Conservation (phyloP, 2,797 vertebrate genomes). For the Garrulus glandarius region DNA sequence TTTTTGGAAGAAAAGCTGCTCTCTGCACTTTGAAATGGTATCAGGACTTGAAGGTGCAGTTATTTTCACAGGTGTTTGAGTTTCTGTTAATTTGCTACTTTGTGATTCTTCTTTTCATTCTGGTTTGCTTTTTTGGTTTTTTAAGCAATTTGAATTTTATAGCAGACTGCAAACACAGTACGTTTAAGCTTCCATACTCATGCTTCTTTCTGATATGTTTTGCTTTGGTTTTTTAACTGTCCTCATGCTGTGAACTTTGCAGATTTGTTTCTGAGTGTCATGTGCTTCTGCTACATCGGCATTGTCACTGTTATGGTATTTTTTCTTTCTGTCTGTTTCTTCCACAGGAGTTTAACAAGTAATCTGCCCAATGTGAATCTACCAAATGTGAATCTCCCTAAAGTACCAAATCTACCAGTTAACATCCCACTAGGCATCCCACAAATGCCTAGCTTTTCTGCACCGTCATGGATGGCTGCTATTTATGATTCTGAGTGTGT, state of each 20-base stretch:
- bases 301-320: slow-evolving; percentile 97
- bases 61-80: slow-evolving; percentile 52
- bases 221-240: slow-evolving; percentile 70
- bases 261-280: slow-evolving; percentile 85
- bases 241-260: slow-evolving; percentile 75
- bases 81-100: slow-evolving; percentile 21
- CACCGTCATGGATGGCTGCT: slow-evolving; percentile 92
- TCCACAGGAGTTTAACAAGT: slow-evolving; percentile 95
- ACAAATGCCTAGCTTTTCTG: slow-evolving; percentile 97
- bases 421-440: slow-evolving; percentile 99
- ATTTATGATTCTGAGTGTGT: slow-evolving; percentile 95
- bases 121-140: background rate
- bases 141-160: slow-evolving; percentile 42
- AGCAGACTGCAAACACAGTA: background rate
- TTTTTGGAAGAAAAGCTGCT: slow-evolving; percentile 66
- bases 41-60: slow-evolving; percentile 61
- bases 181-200: slow-evolving; percentile 64
- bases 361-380: slow-evolving; percentile 99
- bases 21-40: slow-evolving; percentile 66
- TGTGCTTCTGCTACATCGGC: slow-evolving; percentile 92
- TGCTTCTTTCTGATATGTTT: slow-evolving; percentile 75
- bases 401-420: slow-evolving; percentile 99
- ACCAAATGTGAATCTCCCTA: slow-evolving; percentile 99
- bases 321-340: slow-evolving; percentile 99
- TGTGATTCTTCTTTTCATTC: slow-evolving; percentile 28